Evolutionary conservation across 2,888 invertebrate genomes (phyloP), one percentile per base, ranked within the genome.

Genomic region (Hetaerina titia): DNA sequence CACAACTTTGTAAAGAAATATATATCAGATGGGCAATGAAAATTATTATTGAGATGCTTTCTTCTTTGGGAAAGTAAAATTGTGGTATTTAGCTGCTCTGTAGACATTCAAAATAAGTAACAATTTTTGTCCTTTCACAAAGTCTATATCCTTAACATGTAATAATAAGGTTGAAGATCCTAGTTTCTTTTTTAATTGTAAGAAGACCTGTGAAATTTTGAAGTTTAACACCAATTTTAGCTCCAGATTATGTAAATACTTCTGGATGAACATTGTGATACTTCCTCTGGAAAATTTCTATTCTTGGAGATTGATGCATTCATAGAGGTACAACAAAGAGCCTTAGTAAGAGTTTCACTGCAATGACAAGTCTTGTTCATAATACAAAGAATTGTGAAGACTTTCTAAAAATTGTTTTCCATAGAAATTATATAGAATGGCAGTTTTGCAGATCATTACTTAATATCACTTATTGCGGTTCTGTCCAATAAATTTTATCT

Each of bases 401-500:
- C n/a, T 92, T 92, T 74, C 69, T 92, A 89, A 13, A 56, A 57
- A 13, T 57, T 57, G 22, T n/a, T 92, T 92, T 81, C 15, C 92
- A 74, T n/a, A 74, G 25, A 56, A 69, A 92, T 45, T 74, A 56
- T 89, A 57, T 69, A 69, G 19, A 69, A 81, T 81, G 74, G 69
- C 92, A 92, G 69, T 69, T 69, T 74, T 92, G 92, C 69, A 69
- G 92, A 69, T 45, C 69, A 92, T 92, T 74, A 92, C 92, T 92
- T 69, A 92, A 92, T n/a, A 74, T 69, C 45, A 45, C 45, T 45
- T 45, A 45, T 19, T 69, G 69, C 22, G 74, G 69, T 92, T 92
- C 69, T 92, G 92, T 9, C 92, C 22, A 92, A 22, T 31, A 69
- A 69, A 74, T 69, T 69, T 56, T 25, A 45, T 69, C 92, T 92